These are phyloP conservation scores for Irena cyanogastra DNA, from an alignment of 2,113 vertebrate species.

Conservation along the genomic window DNA sequence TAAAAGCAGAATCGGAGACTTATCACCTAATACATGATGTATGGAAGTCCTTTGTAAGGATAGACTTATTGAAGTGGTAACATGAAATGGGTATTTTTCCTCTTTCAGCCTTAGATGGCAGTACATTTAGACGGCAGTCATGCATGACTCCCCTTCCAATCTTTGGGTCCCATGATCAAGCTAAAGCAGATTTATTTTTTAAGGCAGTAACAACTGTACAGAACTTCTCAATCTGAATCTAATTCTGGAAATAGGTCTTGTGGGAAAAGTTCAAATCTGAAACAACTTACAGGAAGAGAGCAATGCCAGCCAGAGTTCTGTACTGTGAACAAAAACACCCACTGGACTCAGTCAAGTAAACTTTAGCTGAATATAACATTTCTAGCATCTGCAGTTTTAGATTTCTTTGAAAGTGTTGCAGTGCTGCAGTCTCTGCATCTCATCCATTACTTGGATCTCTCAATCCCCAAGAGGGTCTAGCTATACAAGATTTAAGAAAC, in stretches of 20 bases:
- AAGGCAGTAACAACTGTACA: neutral
- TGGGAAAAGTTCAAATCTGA: conserved; percentile 23
- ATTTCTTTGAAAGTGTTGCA: neutral
- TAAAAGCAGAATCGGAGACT: neutral
- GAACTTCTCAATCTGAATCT: conserved; percentile 15
- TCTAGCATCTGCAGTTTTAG: neutral
- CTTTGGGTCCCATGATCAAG: neutral
- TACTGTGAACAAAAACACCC: conserved; percentile 6
- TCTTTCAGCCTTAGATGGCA: neutral
- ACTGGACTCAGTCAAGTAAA: conserved; percentile 6
- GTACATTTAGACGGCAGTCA: neutral
- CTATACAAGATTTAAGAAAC: neutral
- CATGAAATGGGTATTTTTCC: neutral
- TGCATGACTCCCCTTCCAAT: neutral
- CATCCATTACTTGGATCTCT: neutral
- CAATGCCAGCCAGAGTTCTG: neutral
- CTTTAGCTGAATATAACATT: neutral
- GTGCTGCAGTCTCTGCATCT: neutral
- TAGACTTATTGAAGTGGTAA: neutral
- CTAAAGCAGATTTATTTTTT: neutral
- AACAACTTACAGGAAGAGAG: conserved; percentile 27
- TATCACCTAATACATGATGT: neutral
- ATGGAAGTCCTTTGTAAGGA: neutral
- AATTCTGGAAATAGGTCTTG: conserved; percentile 31
- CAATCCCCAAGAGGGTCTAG: neutral